Evolutionary conservation across 2,113 vertebrate genomes (phyloP), one percentile per base, ranked within the genome.

Genomic region (Scortum barcoo): DNA sequence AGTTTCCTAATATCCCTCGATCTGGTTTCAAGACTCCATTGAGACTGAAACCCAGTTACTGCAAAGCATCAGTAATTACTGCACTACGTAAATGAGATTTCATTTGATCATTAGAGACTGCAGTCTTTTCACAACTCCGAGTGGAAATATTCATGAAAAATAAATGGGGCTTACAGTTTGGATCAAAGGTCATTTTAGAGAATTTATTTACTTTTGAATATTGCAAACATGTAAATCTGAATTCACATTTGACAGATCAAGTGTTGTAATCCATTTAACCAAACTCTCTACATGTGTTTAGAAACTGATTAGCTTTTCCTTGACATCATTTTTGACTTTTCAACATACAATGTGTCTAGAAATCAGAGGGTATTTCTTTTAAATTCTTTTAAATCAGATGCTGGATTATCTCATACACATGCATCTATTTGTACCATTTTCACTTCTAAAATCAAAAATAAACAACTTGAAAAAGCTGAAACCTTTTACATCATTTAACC

Each of bases 21-120:
- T 91, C 88, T 91, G 80, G 85, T 81, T 84, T 78, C 48, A 10
- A 79, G 85, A 86, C 76, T 91, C 90, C 84, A 42, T 44, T 16
- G 84, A 92, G 86, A 91, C 76, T 57, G 38, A 87, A 91, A 83
- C 78, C 10, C 69, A 81, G 90, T 88, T 86, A 89, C 78, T 76
- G 86, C 85, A 81, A 79, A 72, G 78, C 86, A 76, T 91, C 80
- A 42, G 91, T 93, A 93, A 94, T 93, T 87, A 93, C 81, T 67
- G 79, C 71, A 13, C 74, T 22, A 75, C 28, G 19, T 83, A 86
- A 91, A 83, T 58, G 36, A 91, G 89, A 88, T 89, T 90, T 91
- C 81, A 89, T 86, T 62, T 78, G 82, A 84, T 91, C 85, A 87
- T 91, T 76, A 74, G 90, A 91, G 88, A 87, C 83, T 72, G 44